A percentile compares a stretch with the other conserved stretches of the same genome.
phyloP scores from a whole-genome alignment of 2,797 vertebrate species.

The Bucorvus abyssinicus region DNA sequence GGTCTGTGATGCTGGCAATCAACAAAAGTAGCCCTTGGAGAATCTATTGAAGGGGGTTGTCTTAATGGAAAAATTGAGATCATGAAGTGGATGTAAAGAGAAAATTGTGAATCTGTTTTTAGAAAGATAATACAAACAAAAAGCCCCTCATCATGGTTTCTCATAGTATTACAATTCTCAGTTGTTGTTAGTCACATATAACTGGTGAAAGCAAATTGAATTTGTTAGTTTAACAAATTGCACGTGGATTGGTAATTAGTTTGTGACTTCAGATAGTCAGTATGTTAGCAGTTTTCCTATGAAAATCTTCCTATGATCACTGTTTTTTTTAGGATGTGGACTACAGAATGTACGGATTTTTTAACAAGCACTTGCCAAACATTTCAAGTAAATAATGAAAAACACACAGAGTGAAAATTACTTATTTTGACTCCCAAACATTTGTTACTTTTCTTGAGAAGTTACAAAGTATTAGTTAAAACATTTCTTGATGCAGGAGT shows the following conservation, averaged over 20 bases:
- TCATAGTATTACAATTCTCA: neutral
- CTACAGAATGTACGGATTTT: neutral
- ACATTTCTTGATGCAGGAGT: neutral
- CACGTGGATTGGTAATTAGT: neutral
- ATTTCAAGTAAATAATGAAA: neutral
- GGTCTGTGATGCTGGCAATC: neutral
- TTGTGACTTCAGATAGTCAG: neutral
- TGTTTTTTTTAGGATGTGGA: neutral
- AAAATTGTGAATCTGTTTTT: fast-evolving
- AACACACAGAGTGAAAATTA: neutral
- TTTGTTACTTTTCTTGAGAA: neutral
- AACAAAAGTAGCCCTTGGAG: neutral
- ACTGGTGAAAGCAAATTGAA: neutral
- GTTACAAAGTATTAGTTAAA: neutral
- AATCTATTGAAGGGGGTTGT: neutral
- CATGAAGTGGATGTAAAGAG: neutral
- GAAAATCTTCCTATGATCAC: neutral
- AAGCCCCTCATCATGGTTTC: neutral
- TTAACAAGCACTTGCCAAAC: neutral
- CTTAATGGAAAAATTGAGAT: neutral
- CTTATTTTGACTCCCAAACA: neutral
- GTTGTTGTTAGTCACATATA: neutral
- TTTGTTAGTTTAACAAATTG: neutral
- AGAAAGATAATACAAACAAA: neutral
- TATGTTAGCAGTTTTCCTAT: neutral